Evolutionary conservation across 1,140 invertebrate genomes (phyloP), one percentile per base, ranked within the genome.

Genomic region (Solen grandis): DNA sequence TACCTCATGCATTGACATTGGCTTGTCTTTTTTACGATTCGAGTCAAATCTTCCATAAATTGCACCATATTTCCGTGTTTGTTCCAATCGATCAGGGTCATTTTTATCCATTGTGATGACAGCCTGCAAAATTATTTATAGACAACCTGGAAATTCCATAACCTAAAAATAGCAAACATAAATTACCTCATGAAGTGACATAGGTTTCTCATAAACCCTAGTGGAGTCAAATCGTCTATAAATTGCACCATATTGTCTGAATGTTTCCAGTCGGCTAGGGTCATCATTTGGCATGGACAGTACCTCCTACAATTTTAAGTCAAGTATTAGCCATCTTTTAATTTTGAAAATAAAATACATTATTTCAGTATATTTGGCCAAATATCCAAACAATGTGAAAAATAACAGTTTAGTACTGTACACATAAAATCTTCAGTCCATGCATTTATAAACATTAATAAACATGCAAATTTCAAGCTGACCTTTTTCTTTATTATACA

Each of bases 41-140:
- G 97, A 98, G 91, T 99, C 98, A 91, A 99, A 99, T 33, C 93
- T 80, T 2, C 98, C 97, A 91, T 99, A 99, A 88, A 99, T 99
- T 16, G 97, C 97, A 19, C 97, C 96, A 92, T 97, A 99, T 91
- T 97, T 97, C 87, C 98, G 94, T 82, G 99, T 97, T 90, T 97
- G 96, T 69, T 99, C 97, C 96, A 99, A 97, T 70, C 88, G 35
- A 31, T 22, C 13, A 5, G 16, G 27, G 5, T 65, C 62, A 19
- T 35, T 10, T 46, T 46, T 19, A 46, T 19, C 19, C 41, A 46
- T 46, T 46, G 8, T 19, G 8, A 46, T 10, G 27, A 4, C 14
- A 14, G 27, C 27, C 31, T 69, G n/a, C 4, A 8, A 46, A n/a
- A 29, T n/a, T 16, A 22, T 5, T n/a, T n/a, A n/a, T n/a, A n/a